Base-by-base conservation (phyloP, 2,797 vertebrate species). In the Lagocephalus sceleratus region DNA sequence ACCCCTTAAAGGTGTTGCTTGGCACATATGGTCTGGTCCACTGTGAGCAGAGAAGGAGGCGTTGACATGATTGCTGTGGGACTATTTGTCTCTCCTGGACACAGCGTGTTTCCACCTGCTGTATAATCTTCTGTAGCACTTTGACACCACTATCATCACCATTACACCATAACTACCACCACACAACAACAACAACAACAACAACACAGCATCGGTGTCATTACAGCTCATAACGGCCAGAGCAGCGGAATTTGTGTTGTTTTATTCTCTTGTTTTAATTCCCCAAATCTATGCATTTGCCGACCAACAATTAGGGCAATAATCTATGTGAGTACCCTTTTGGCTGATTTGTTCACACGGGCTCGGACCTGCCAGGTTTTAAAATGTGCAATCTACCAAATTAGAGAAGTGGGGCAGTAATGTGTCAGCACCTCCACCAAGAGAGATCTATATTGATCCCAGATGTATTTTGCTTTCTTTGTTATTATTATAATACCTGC, bases 31-130 rank as follows among this genome's bases (percentile, higher is more conserved):
- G 52, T 68, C 86, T 63, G 0, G 71, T 88, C 51, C 73, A 79
- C 20, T 79, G 20, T 44, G 59, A 10, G 73, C 48, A 5, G 47
- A 74, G 25, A 91, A 89, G 62, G 87, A 85, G 75, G 86, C 3
- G 47, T 88, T 88, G 63, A 86, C 85, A 51, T 60, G 45, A 1
- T 71, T 83, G 45, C 81, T 89, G 41, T 73, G 76, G 66, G 81
- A 83, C 87, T 83, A 87, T 75, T 84, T 80, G 58, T 90, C 84
- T 39, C 85, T 79, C 0, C 82, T 76, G 19, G 72, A 57, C 53
- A 84, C 15, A 85, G 50, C 0, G 45, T 69, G 44, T 69, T 71
- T 40, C 86, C 0, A 82, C 75, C 54, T 89, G 86, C 53, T 85
- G 73, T 2, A 62, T 71, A 63, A 90, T 79, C 6, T 50, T 80